A percentile compares a stretch with the other conserved stretches of the same genome.
Conservation (phyloP, 2,888 invertebrate genomes). For the Eurytoma californica region DNA sequence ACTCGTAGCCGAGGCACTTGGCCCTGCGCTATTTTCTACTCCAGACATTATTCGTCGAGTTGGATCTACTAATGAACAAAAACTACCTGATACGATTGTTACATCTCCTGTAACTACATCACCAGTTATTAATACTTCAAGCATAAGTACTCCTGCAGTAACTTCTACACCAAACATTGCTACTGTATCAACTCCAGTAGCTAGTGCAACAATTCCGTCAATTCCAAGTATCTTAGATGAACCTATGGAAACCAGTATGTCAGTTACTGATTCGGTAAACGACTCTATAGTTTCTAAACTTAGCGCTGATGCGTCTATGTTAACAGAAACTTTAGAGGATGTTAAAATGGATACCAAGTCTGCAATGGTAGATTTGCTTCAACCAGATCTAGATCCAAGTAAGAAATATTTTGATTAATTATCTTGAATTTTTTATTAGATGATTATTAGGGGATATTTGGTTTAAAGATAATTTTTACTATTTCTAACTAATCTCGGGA, state of each 20-base stretch:
- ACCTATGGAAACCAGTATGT: conserved; percentile 41
- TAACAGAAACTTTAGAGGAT: conserved; percentile 52
- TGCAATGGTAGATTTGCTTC: conserved; percentile 65
- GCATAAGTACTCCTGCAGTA: neutral
- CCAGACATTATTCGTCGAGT: conserved; percentile 87
- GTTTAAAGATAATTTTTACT: conserved; percentile 14
- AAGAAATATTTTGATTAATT: conserved; percentile 57
- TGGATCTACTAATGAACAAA: conserved; percentile 72
- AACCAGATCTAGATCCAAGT: conserved; percentile 69
- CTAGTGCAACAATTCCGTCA: conserved; percentile 29
- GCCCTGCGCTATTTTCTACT: conserved; percentile 84
- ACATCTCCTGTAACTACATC: conserved; percentile 19
- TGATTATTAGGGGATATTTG: neutral
- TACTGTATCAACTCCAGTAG: conserved; percentile 29
- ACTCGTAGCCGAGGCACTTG: conserved; percentile 77
- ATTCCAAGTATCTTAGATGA: conserved; percentile 42
- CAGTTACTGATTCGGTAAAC: conserved; percentile 19
- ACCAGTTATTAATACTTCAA: neutral
- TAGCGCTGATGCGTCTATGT: conserved; percentile 36
- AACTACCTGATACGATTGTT: conserved; percentile 62
- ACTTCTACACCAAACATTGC: conserved; percentile 12
- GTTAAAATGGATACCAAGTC: conserved; percentile 62
- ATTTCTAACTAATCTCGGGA: too few relatives aligned
- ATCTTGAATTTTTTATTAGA: conserved; percentile 16
- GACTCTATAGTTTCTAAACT: conserved; percentile 5